Base-by-base conservation (phyloP, 1,140 invertebrate species). In the Doryteuthis pealeii region DNA sequence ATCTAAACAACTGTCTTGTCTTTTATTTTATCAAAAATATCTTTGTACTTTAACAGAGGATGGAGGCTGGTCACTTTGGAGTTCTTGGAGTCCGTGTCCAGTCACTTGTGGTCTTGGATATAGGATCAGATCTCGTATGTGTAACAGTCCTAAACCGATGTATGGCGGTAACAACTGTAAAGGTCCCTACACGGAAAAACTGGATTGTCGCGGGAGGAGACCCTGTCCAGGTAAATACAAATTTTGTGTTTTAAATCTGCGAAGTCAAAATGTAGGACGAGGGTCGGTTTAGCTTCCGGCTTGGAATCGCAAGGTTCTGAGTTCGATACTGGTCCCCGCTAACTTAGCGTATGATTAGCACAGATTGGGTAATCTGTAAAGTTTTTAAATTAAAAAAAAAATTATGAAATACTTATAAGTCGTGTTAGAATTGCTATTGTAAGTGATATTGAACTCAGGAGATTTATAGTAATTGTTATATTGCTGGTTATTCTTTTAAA, bases 61-160 rank as follows among this genome's bases (percentile, higher is more conserved):
- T 77, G 87, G 87, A 2, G 81, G 79, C 4, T 89, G 88, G 88
- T 86, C 85, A 1, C 58, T 83, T 0, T 89, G 88, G 88, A 80
- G 81, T 28, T 74, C 77, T 4, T 89, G 86, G 87, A 83, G 79
- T 67, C 71, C 82, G 1, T 89, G 87, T 75, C 79, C 83, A 18
- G 76, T 81, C 22, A 80, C 85, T 1, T 88, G 87, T 74, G 87
- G 84, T 2, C 62, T 77, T 67, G 87, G 86, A 5, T 49, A 76
- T n/a, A 77, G 80, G 69, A 76, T 77, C 45, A 76, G 87, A 45
- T 76, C 77, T 12, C 62, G 85, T 10, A 71, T 70, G 14, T 86
- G 85, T 67, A 77, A 83, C 75, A 83, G 80, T 72, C 85, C 85
- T 0, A 76, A 74, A n/a, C 82, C 85, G 12, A 32, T 79, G 69